Percentiles rank a stretch among this genome's conserved stretches.
phyloP scores from a whole-genome alignment of 2,113 vertebrate genomes.

The Glaucidium brasilianum region DNA sequence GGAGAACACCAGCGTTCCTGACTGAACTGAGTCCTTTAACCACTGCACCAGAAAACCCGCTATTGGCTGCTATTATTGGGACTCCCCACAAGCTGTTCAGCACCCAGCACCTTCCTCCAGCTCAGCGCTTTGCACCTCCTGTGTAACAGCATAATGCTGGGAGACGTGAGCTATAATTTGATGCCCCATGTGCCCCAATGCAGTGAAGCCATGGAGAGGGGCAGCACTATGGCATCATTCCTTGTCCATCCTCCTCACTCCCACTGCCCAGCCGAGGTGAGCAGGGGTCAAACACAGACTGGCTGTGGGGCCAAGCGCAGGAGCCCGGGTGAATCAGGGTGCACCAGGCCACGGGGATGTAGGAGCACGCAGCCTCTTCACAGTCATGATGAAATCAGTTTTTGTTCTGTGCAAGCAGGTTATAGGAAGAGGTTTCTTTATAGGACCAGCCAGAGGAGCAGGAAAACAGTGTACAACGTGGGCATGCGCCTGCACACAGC shows the following conservation, averaged over 20 bases:
- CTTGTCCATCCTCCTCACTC: neutral
- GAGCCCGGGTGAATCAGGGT: neutral
- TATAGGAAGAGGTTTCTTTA: neutral
- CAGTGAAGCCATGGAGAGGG: neutral
- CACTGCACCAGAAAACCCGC: neutral
- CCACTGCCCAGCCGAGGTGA: accelerated
- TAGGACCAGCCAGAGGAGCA: neutral
- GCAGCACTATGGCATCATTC: too few species aligned
- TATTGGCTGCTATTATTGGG: accelerated
- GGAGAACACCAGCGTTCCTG: neutral
- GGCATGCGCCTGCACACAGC: neutral
- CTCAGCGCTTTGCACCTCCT: neutral
- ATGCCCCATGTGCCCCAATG: accelerated
- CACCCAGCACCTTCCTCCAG: neutral
- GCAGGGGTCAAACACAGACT: neutral
- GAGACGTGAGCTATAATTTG: neutral
- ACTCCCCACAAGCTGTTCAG: neutral
- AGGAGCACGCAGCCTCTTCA: neutral
- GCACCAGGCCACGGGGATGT: accelerated
- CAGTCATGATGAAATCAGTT: neutral
- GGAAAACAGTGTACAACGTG: neutral
- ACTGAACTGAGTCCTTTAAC: neutral
- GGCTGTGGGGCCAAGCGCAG: neutral
- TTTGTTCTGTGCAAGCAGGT: neutral
- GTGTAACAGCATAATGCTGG: neutral